A percentile compares a stretch with the other conserved stretches of the same genome.
phyloP scores from a whole-genome alignment of 2,113 vertebrate genomes.

The Spea bombifrons region DNA sequence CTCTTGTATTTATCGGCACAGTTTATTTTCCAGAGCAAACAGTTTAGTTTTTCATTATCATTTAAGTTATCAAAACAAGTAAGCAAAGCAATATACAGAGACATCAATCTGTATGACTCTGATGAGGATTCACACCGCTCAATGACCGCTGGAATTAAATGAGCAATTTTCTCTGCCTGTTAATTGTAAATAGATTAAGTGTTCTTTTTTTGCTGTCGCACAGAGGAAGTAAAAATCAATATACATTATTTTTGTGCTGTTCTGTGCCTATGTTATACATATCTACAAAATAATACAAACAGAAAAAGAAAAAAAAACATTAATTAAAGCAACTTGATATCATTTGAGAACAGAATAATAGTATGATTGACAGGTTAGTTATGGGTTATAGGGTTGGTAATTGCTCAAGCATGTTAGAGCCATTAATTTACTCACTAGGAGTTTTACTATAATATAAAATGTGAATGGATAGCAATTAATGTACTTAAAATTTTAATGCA shows the following conservation, averaged over 20 bases:
- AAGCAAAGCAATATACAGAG: slow-evolving; percentile 30
- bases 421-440: slow-evolving; percentile 47
- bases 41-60: slow-evolving; percentile 40
- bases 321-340: slow-evolving; percentile 5
- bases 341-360: slow-evolving; percentile 4
- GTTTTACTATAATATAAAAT: slow-evolving; percentile 48
- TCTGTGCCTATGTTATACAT: slow-evolving; percentile 14
- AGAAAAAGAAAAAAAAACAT: slow-evolving; percentile 29
- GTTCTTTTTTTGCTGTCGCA: slow-evolving; percentile 30
- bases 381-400: slow-evolving; percentile 35
- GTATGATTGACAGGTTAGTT: slow-evolving; percentile 43
- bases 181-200: slow-evolving; percentile 49
- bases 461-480: slow-evolving; percentile 48
- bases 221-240: slow-evolving; percentile 36
- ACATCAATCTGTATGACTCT: slow-evolving; percentile 33
- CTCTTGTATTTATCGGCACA: slow-evolving; percentile 3
- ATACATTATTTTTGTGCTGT: slow-evolving; percentile 30
- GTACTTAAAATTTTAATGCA: slow-evolving; percentile 46
- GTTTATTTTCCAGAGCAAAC: slow-evolving; percentile 37
- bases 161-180: slow-evolving; percentile 42
- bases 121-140: slow-evolving; percentile 43
- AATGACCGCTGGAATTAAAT: slow-evolving; percentile 45
- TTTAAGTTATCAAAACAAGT: slow-evolving; percentile 39
- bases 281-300: background rate
- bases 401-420: slow-evolving; percentile 37